Evolutionary conservation across 2,888 invertebrate species (phyloP).

Genomic region (Apoderus coryli): DNA sequence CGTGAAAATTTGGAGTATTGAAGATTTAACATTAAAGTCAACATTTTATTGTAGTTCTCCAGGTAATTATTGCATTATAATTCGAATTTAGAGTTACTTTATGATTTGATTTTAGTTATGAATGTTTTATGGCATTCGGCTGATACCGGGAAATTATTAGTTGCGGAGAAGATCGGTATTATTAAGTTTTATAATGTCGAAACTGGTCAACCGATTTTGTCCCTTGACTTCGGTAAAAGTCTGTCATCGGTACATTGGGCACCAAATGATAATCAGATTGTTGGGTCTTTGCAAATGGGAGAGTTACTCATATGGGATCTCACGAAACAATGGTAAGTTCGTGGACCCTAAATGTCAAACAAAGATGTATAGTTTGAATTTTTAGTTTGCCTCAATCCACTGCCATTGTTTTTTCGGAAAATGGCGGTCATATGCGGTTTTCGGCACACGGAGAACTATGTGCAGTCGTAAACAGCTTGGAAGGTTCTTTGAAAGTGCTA

Average conservation of each 20-base stretch:
- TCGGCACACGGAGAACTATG: slow-evolving; percentile 47
- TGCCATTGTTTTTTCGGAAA: slow-evolving; percentile 46
- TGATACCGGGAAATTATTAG: slow-evolving; percentile 53
- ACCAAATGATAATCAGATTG: slow-evolving; percentile 41
- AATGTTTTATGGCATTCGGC: slow-evolving; percentile 54
- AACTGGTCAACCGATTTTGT: slow-evolving; percentile 49
- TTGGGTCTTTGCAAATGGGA: slow-evolving; percentile 50
- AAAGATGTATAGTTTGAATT: slow-evolving; percentile 8
- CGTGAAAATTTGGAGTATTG: slow-evolving; percentile 50
- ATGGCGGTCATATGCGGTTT: slow-evolving; percentile 45
- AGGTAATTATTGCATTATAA: slow-evolving; percentile 27
- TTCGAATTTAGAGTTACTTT: background rate
- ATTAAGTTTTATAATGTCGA: slow-evolving; percentile 58
- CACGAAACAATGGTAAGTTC: slow-evolving; percentile 43
- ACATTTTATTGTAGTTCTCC: slow-evolving; percentile 51
- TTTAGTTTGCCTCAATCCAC: slow-evolving; percentile 44
- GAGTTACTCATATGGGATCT: slow-evolving; percentile 56
- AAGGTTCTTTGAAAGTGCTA: slow-evolving; percentile 49
- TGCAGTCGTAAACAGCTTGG: slow-evolving; percentile 51
- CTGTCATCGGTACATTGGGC: slow-evolving; percentile 59
- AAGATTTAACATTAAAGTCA: slow-evolving; percentile 37
- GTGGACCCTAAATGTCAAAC: background rate
- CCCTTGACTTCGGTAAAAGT: slow-evolving; percentile 47
- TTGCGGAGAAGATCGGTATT: slow-evolving; percentile 61
- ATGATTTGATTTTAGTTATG: slow-evolving; percentile 29